Percentiles rank a stretch among this genome's conserved stretches.
These are phyloP conservation scores for Centropus unirufus DNA, from an alignment of 2,113 vertebrate genomes.

Conservation along the genomic window DNA sequence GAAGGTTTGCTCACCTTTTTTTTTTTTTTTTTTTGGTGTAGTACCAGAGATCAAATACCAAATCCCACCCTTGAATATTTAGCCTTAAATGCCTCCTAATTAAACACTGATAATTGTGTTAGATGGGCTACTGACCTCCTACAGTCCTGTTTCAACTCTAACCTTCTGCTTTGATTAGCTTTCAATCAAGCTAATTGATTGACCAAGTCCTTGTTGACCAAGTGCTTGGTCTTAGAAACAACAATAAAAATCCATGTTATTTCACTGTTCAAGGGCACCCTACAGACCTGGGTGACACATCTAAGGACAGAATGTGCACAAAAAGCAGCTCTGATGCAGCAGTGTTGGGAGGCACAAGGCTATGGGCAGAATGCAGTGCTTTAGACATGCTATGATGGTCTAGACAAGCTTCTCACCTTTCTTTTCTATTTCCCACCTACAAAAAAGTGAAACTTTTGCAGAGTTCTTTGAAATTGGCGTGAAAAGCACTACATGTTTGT, in stretches of 20 bases:
- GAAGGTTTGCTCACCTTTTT: slow-evolving; percentile 35
- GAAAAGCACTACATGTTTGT: background rate
- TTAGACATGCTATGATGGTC: background rate
- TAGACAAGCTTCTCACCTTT: background rate
- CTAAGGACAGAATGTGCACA: background rate
- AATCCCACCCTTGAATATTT: background rate
- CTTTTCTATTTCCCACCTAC: background rate
- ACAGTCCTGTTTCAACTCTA: background rate
- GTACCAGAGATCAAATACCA: background rate
- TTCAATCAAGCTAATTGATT: background rate
- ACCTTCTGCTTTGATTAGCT: background rate
- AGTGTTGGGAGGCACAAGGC: background rate
- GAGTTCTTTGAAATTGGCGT: background rate
- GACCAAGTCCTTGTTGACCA: background rate
- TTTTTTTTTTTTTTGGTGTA: no score
- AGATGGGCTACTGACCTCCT: background rate
- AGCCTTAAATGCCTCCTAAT: slow-evolving; percentile 28
- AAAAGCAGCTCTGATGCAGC: background rate
- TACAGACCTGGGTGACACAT: background rate
- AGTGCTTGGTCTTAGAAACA: background rate
- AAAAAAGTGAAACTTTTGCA: background rate
- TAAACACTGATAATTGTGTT: slow-evolving; percentile 1
- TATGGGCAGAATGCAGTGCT: background rate
- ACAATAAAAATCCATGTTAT: background rate
- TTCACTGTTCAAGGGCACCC: background rate